Percentiles rank a stretch among this genome's conserved stretches.
phyloP scores from a whole-genome alignment of 1,140 invertebrate species.

The Lanistes nyassanus region DNA sequence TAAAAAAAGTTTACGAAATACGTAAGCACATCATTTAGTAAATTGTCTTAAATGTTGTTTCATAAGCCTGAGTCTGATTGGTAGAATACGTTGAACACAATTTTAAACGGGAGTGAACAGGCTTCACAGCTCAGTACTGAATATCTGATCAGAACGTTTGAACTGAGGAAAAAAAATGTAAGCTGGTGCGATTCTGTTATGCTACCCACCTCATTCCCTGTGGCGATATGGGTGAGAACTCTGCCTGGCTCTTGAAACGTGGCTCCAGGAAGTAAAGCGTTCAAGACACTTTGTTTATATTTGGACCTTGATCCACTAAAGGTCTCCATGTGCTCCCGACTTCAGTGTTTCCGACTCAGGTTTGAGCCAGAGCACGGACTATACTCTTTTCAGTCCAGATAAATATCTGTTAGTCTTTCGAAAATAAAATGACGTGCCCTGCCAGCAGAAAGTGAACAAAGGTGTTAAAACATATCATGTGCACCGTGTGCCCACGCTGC shows the following conservation, averaged over 20 bases:
- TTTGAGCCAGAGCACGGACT: background rate
- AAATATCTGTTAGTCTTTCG: too few relatives aligned
- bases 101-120: too few relatives aligned
- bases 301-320: background rate
- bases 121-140: too few relatives aligned
- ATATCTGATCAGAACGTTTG: too few relatives aligned
- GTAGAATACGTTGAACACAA: too few relatives aligned
- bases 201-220: background rate
- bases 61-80: background rate
- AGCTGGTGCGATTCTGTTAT: too few relatives aligned
- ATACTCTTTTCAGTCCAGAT: too few relatives aligned
- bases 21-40: background rate
- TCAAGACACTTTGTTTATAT: constrained; percentile 1
- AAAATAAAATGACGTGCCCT: too few relatives aligned
- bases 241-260: background rate
- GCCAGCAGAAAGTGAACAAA: too few relatives aligned
- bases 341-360: background rate
- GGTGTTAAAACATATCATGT: background rate
- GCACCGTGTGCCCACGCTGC: background rate
- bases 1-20: background rate
- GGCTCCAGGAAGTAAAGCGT: constrained; percentile 13
- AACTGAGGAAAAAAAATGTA: too few relatives aligned
- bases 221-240: constrained; percentile 2
- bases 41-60: background rate
- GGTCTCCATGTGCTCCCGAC: background rate